A percentile compares a stretch with the other conserved stretches of the same genome.
Conservation (phyloP, 2,113 vertebrate species). For the Dendrocopos noguchii region DNA sequence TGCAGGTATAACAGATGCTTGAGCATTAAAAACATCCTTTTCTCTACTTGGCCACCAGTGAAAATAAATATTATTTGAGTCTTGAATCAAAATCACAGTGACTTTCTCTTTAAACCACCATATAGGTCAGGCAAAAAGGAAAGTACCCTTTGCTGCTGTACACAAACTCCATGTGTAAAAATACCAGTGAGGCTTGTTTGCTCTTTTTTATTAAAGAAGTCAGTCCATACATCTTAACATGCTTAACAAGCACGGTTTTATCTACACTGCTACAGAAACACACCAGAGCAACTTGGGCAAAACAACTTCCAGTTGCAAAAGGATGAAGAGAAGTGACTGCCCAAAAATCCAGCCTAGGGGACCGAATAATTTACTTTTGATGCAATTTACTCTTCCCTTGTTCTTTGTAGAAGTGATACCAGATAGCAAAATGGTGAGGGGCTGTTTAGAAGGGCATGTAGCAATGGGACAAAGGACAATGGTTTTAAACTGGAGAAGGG, state of each 20-base stretch:
- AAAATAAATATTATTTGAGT: conserved; percentile 7
- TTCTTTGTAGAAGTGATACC: not conserved
- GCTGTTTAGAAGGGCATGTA: too few species aligned
- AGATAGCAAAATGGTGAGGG: not conserved
- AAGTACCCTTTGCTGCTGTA: not conserved
- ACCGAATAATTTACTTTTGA: not conserved
- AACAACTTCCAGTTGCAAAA: not conserved
- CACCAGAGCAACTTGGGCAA: not conserved
- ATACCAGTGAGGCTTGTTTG: conserved; percentile 10
- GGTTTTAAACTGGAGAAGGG: too few species aligned
- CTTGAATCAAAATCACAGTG: conserved; percentile 11
- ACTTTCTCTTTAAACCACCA: not conserved
- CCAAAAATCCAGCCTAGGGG: conserved; percentile 21
- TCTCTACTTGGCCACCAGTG: not conserved
- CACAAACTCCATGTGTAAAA: not conserved
- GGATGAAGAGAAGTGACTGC: conserved; percentile 22
- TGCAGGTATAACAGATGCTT: not conserved
- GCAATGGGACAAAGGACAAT: too few species aligned
- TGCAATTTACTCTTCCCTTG: conserved; percentile 40
- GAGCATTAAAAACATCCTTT: not conserved
- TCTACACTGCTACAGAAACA: not conserved
- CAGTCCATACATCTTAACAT: conserved; percentile 19
- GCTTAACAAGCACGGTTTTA: conserved; percentile 8
- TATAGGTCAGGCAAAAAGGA: conserved; percentile 32
- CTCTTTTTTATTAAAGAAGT: conserved; percentile 30